phyloP scores from a whole-genome alignment of 2,113 vertebrate genomes.

The Delphinapterus leucas region DNA sequence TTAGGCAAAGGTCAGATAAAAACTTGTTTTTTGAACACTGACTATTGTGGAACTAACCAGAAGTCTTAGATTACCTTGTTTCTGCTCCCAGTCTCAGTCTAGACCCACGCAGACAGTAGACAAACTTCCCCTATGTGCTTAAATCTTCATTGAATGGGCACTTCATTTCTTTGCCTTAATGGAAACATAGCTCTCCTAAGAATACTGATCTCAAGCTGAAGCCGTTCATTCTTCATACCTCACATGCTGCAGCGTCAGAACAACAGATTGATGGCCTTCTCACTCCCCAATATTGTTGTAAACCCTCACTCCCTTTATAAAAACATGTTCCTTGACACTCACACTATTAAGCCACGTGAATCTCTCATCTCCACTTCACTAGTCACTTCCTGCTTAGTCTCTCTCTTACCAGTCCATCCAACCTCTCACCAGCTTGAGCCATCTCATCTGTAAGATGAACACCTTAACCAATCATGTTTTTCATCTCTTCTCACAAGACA shows the following conservation, averaged over 20 bases:
- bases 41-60: not conserved
- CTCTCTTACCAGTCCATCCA: not conserved
- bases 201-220: not conserved
- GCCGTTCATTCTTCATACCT: not conserved
- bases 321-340: not conserved
- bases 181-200: not conserved
- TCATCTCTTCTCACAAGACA: not conserved
- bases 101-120: not conserved
- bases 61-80: not conserved
- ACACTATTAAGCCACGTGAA: not conserved
- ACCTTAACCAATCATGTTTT: not conserved
- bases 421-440: not conserved
- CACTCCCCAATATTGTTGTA: accelerated
- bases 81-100: not conserved
- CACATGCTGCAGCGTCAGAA: not conserved
- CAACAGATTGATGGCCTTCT: not conserved
- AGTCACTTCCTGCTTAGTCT: not conserved
- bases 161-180: not conserved
- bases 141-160: accelerated
- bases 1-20: not conserved
- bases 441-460: not conserved
- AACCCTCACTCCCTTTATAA: not conserved
- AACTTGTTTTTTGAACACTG: not conserved
- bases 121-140: not conserved
- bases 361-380: not conserved